Percentiles rank a stretch among this genome's conserved stretches.
Evolutionary conservation across 2,888 invertebrate genomes (phyloP).

Genomic region (Euplexia lucipara): DNA sequence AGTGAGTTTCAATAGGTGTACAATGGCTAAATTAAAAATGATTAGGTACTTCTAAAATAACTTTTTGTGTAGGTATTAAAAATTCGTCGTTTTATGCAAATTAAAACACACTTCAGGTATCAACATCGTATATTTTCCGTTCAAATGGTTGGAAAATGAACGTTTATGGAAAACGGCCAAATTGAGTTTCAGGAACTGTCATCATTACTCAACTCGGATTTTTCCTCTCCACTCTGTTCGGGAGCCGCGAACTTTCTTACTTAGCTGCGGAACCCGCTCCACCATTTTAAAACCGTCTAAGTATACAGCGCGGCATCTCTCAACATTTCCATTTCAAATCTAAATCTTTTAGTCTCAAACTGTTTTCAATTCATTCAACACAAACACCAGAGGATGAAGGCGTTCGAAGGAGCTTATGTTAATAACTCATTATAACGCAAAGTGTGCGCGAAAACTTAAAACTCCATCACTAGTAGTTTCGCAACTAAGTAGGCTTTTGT

Average conservation of each 20-base stretch:
- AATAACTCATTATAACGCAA: slow-evolving; percentile 61
- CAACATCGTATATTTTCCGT: slow-evolving; percentile 46
- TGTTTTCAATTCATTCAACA: slow-evolving; percentile 55
- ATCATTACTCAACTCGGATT: slow-evolving; percentile 60
- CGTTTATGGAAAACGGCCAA: slow-evolving; percentile 60
- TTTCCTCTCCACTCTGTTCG: slow-evolving; percentile 45
- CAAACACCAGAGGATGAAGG: slow-evolving; percentile 37
- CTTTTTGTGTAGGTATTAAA: slow-evolving; percentile 1
- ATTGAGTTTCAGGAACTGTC: slow-evolving; percentile 59
- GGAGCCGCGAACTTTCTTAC: slow-evolving; percentile 27
- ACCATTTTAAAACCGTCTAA: not conserved
- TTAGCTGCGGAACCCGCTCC: slow-evolving; percentile 4
- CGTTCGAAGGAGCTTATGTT: slow-evolving; percentile 53
- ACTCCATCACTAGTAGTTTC: slow-evolving; percentile 53
- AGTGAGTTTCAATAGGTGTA: slow-evolving; percentile 7
- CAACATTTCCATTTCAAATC: slow-evolving; percentile 41
- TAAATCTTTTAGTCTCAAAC: slow-evolving; percentile 44
- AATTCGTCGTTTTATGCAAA: slow-evolving; percentile 35
- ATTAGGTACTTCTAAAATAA: slow-evolving; percentile 21
- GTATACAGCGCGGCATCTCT: slow-evolving; percentile 17
- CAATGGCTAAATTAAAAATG: slow-evolving; percentile 14
- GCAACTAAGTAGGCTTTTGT: slow-evolving; percentile 56
- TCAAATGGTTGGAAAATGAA: slow-evolving; percentile 49
- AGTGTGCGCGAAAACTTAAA: slow-evolving; percentile 60
- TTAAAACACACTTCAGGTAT: slow-evolving; percentile 46